Evolutionary conservation across 2,113 vertebrate genomes (phyloP).

Genomic region (Hemicordylus capensis): DNA sequence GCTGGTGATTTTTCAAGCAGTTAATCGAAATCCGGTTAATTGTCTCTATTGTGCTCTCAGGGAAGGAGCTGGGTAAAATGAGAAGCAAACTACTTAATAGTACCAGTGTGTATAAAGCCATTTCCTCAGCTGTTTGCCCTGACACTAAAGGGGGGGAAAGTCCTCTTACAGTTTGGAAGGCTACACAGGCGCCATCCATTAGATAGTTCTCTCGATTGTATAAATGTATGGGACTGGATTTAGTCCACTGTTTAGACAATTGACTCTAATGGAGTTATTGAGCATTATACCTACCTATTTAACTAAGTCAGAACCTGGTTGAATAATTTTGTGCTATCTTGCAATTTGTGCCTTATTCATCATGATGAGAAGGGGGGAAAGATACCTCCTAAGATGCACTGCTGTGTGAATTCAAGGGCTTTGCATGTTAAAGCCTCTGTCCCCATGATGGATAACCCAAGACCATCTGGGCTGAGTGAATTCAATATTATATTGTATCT

Average conservation of each 20-base stretch:
- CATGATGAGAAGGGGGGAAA: background rate
- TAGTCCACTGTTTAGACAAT: slow-evolving; percentile 27
- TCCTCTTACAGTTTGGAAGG: background rate
- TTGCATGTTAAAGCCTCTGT: background rate
- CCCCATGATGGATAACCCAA: background rate
- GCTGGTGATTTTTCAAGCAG: slow-evolving; percentile 57
- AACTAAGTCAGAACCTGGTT: slow-evolving; percentile 25
- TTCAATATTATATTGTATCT: background rate
- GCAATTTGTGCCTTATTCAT: background rate
- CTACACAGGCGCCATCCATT: slow-evolving; percentile 19
- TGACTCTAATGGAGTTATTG: slow-evolving; percentile 9
- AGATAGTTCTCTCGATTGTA: slow-evolving; percentile 15
- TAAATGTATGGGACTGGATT: background rate
- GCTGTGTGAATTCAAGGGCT: background rate
- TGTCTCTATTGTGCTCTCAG: slow-evolving; percentile 45
- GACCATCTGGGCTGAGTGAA: background rate
- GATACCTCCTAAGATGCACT: slow-evolving; percentile 22
- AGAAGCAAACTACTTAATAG: slow-evolving; percentile 30
- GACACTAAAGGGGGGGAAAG: background rate
- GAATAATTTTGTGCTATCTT: slow-evolving; percentile 20
- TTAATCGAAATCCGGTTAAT: slow-evolving; percentile 56
- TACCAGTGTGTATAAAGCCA: slow-evolving; percentile 24
- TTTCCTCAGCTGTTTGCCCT: slow-evolving; percentile 32
- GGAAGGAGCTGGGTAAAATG: slow-evolving; percentile 39
- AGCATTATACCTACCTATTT: slow-evolving; percentile 27